Evolutionary conservation across 2,113 vertebrate species (phyloP), one percentile per base, ranked within the genome.

Genomic region (Myocastor coypus): DNA sequence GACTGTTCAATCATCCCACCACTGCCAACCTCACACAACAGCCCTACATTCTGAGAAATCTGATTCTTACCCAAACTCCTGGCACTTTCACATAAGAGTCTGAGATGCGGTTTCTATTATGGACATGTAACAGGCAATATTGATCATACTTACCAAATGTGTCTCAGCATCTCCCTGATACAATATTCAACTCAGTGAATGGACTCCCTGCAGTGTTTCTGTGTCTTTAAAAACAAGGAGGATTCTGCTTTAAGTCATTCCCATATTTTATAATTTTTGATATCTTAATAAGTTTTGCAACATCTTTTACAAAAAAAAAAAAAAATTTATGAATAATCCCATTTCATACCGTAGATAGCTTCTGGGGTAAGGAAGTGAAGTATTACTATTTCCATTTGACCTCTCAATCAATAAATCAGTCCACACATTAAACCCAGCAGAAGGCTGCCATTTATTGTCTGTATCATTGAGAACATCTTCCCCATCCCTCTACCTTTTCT

Each of bases 1-100:
- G 4, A 22, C 0, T 40, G 7, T 16, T 59, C 50, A 1, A 1
- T 9, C 0, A 4, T 16, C 30, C 10, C 1, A 12, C 14, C 32
- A 3, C 46, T 57, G 11, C 1, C 5, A 3, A 61, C 37, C 12
- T 42, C n/a, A 17, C 16, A 5, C 14, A n/a, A 30, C 17, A 37
- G 26, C 22, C 20, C 30, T 24, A 9, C 2, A 19, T 12, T 22
- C 37, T 0, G 11, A 26, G 46, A 52, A 28, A 10, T 37, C 19
- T 13, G 24, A 0, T 46, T 7, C 20, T 50, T 52, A 73, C 24
- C 2, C 11, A 26, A 37, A 46, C n/a, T 37, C 12, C 5, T 32
- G 20, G 30, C 0, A 8, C 32, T 14, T 0, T 42, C 34, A 14
- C 14, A 37, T 75, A 0, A 14, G 32, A 24, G 32, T 52, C 66